Base-by-base conservation (phyloP, 2,888 invertebrate species). In the Epinotia brunnichana region DNA sequence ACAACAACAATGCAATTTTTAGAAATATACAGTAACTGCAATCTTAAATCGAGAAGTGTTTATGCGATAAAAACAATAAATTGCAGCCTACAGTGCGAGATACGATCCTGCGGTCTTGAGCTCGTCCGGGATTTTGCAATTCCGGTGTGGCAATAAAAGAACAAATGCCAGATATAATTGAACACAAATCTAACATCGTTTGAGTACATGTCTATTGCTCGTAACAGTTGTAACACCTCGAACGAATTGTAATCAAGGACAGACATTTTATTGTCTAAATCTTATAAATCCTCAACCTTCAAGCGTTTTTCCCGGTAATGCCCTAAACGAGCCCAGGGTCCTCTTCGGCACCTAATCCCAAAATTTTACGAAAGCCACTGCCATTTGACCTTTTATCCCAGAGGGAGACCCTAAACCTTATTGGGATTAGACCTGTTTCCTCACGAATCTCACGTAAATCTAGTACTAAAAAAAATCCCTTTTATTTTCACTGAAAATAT, bases 21-120 rank as follows among this genome's bases (percentile, higher is more conserved):
- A 10, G 21, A n/a, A 41, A 66, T 35, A 66, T 11, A 56, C 39
- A 35, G 9, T 19, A 19, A 19, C 13, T 56, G 21, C 66, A 24
- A 11, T 56, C 54, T 66, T 53, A 17, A 39, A 41, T 21, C 10
- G 54, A 17, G 19, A 35, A 39, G 35, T 54, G n/a, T 24, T 41
- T 56, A 29, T 19, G 66, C 44, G 57, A 71, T 41, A 56, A 66
- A 71, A 62, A 48, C 67, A 62, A 60, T 71, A 67, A 72, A 72
- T 72, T 68, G 21, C 72, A 72, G 35, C n/a, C 60, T n/a, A 35
- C 35, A 53, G 53, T 48, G 2, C 29, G 35, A 72, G 72, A 72
- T 72, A 72, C 67, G 56, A 68, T 72, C 67, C 72, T 56, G 61
- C 61, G 72, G 39, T 68, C 72, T 72, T 72, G 72, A 72, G 61